Conservation (phyloP, 2,888 invertebrate genomes). For the Pyrrhosoma nymphula region DNA sequence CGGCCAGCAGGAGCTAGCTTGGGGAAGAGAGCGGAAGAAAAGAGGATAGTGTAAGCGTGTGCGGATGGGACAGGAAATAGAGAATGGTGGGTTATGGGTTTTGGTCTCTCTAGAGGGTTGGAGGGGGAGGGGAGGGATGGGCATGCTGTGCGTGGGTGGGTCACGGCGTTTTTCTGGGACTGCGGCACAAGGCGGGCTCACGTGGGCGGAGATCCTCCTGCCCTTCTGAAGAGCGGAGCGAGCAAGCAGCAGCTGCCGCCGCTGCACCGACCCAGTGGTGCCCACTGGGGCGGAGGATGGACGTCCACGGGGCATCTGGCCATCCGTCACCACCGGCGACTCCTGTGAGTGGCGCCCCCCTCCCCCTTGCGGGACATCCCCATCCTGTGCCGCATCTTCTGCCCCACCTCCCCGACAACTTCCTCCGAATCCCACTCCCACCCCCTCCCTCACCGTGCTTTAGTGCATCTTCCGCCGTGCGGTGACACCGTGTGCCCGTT, state of each 20-base stretch:
- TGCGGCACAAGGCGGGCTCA: background rate
- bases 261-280: background rate
- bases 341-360: background rate
- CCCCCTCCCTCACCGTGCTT: background rate
- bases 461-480: background rate
- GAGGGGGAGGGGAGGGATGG: background rate
- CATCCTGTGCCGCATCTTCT: background rate
- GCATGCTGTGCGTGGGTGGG: background rate
- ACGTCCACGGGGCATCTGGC: slow-evolving; percentile 27
- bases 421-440: background rate
- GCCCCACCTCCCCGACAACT: background rate
- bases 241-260: background rate
- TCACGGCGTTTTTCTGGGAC: background rate
- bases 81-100: background rate
- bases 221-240: background rate
- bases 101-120: background rate
- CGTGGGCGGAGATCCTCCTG: background rate
- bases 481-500: background rate
- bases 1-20: no score
- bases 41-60: background rate
- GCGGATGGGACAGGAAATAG: background rate
- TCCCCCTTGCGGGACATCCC: background rate
- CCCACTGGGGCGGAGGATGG: background rate
- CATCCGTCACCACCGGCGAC: slow-evolving; percentile 6
- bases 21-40: background rate